phyloP scores from a whole-genome alignment of 2,888 invertebrate species.

The Disparrhopalites patrizii region DNA sequence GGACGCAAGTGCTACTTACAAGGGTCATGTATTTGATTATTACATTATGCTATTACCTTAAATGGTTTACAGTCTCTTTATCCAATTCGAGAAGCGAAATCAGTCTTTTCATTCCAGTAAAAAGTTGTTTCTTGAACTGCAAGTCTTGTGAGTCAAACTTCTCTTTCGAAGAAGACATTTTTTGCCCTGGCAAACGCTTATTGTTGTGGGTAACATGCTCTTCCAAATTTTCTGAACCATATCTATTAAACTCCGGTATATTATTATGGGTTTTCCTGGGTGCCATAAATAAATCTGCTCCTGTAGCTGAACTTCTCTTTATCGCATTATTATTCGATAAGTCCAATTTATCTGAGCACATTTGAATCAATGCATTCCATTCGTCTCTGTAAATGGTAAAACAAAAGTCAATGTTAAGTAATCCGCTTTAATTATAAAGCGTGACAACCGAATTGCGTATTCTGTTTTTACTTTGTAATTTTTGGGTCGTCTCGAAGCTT shows the following conservation, averaged over 20 bases:
- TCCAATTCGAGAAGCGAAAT: slow-evolving; percentile 44
- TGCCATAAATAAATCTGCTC: background rate
- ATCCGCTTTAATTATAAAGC: background rate
- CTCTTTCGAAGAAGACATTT: background rate
- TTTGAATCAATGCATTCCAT: too few relatives aligned
- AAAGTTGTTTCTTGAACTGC: slow-evolving; percentile 41
- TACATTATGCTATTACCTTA: slow-evolving; percentile 34
- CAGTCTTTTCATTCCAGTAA: slow-evolving; percentile 41
- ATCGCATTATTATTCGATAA: background rate
- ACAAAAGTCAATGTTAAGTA: background rate
- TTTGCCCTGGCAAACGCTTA: too few relatives aligned
- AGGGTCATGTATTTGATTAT: background rate
- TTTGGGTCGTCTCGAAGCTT: background rate
- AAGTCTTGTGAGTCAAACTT: too few relatives aligned
- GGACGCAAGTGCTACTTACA: too few relatives aligned
- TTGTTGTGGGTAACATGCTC: background rate
- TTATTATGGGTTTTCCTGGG: background rate
- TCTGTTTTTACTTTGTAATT: background rate
- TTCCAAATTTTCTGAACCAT: background rate
- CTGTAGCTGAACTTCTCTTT: background rate
- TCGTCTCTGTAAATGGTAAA: background rate
- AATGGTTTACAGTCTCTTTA: slow-evolving; percentile 37
- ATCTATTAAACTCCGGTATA: background rate
- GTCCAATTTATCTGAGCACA: too few relatives aligned
- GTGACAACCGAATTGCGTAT: background rate